A percentile compares a stretch with the other conserved stretches of the same genome.
Conservation (phyloP, 2,797 vertebrate species). For the Enteromius viviparus region DNA sequence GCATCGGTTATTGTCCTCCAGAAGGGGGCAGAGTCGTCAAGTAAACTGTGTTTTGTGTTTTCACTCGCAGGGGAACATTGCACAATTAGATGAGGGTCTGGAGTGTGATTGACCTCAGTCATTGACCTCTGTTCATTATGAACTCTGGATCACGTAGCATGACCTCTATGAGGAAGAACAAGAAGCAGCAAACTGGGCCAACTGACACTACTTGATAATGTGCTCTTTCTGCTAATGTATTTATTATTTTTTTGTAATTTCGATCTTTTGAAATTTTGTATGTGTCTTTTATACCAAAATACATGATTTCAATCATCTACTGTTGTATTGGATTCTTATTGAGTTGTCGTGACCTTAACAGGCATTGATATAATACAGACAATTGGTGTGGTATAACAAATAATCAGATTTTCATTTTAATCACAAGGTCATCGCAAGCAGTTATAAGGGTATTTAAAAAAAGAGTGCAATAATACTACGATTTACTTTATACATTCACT, state of each 20-base stretch:
- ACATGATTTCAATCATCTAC: conserved; percentile 8
- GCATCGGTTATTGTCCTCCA: conserved; percentile 5
- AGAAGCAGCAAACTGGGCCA: neutral
- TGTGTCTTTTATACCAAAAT: conserved; percentile 51
- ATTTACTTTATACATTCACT: conserved; percentile 28
- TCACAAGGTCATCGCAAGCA: conserved; percentile 9
- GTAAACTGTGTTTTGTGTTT: neutral
- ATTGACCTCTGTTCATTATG: conserved; percentile 36
- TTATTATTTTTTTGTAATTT: conserved; percentile 40
- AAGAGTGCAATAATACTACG: conserved; percentile 32
- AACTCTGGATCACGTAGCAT: conserved; percentile 42
- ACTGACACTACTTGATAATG: conserved; percentile 36
- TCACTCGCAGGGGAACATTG: conserved; percentile 69
- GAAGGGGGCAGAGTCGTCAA: conserved; percentile 36
- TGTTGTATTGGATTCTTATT: conserved; percentile 18
- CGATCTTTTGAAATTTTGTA: conserved; percentile 13
- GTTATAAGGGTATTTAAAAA: conserved; percentile 30
- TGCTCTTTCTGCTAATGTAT: conserved; percentile 32
- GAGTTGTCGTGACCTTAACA: neutral
- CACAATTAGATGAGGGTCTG: conserved; percentile 58
- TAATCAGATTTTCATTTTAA: conserved; percentile 1
- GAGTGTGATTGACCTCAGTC: conserved; percentile 73
- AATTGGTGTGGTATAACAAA: neutral
- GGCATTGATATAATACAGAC: neutral
- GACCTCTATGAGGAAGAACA: conserved; percentile 28